These are phyloP conservation scores for Himalopsyche kuldschensis DNA, from an alignment of 2,888 invertebrate genomes.

Conservation along the genomic window DNA sequence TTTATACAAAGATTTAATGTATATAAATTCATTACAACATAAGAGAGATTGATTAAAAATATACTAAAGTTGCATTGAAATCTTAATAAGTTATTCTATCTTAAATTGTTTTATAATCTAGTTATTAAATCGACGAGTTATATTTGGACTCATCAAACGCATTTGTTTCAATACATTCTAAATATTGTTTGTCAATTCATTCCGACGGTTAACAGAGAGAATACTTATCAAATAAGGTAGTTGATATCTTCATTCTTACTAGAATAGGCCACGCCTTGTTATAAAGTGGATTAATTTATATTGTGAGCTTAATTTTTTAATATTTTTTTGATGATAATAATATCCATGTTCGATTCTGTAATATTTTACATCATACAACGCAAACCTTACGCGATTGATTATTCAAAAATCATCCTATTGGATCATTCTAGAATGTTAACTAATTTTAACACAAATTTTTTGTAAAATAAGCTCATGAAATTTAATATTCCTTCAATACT, in stretches of 20 bases:
- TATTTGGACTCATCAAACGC: background rate
- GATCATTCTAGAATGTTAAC: too few relatives aligned
- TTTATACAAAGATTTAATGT: background rate
- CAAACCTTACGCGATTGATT: too few relatives aligned
- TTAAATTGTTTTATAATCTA: background rate
- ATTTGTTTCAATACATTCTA: background rate
- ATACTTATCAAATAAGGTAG: background rate
- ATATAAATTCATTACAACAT: background rate
- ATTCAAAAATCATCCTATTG: too few relatives aligned
- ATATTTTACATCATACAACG: too few relatives aligned
- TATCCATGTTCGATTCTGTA: too few relatives aligned
- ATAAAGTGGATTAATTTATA: too few relatives aligned
- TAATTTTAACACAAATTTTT: too few relatives aligned
- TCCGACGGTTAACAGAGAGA: background rate
- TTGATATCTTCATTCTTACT: background rate
- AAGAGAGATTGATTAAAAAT: background rate
- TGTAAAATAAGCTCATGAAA: too few relatives aligned
- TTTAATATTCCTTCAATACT: background rate
- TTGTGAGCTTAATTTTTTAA: too few relatives aligned
- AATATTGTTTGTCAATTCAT: background rate
- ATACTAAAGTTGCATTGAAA: background rate
- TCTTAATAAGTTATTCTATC: background rate
- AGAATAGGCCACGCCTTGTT: background rate
- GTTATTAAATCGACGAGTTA: background rate
- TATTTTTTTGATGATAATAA: too few relatives aligned